Conservation (phyloP, 2,113 vertebrate species). For the Pygathrix nemaeus region DNA sequence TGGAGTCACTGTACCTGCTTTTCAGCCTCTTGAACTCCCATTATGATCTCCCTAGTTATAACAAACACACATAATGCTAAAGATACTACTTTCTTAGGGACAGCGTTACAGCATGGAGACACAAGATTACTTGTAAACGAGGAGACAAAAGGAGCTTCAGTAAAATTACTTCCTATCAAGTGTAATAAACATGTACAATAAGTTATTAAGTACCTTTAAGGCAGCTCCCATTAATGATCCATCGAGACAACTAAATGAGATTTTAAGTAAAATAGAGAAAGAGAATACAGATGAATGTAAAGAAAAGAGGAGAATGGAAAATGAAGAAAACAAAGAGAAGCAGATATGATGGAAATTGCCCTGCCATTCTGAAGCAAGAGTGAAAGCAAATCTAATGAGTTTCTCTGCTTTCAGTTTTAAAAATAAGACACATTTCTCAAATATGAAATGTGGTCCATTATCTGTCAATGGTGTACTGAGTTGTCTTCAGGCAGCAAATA, state of each 20-base stretch:
- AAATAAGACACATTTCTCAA: slow-evolving; percentile 72
- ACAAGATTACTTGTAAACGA: slow-evolving; percentile 53
- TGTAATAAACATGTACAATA: slow-evolving; percentile 61
- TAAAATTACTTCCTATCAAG: slow-evolving; percentile 63
- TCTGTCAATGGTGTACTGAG: slow-evolving; percentile 67
- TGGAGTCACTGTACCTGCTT: background rate
- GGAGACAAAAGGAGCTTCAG: slow-evolving; percentile 57
- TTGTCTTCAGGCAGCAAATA: slow-evolving; percentile 12
- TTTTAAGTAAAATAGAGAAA: slow-evolving; percentile 28
- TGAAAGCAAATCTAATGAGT: slow-evolving; percentile 75
- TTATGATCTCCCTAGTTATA: slow-evolving; percentile 61
- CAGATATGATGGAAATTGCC: slow-evolving; percentile 63
- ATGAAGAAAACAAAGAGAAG: slow-evolving; percentile 65
- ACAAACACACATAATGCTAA: background rate
- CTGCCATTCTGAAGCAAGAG: slow-evolving; percentile 64
- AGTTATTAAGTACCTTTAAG: slow-evolving; percentile 68
- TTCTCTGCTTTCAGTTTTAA: slow-evolving; percentile 66
- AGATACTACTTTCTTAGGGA: slow-evolving; percentile 31
- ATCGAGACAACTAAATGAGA: slow-evolving; percentile 53
- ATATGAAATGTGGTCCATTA: slow-evolving; percentile 74
- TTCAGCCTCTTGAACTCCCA: slow-evolving; percentile 58
- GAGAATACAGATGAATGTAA: slow-evolving; percentile 45
- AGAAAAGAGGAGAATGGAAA: slow-evolving; percentile 44
- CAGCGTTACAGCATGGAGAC: background rate
- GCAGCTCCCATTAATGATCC: slow-evolving; percentile 60